Evolutionary conservation across 2,888 invertebrate species (phyloP), one percentile per base, ranked within the genome.

Genomic region (Beris morrisii): DNA sequence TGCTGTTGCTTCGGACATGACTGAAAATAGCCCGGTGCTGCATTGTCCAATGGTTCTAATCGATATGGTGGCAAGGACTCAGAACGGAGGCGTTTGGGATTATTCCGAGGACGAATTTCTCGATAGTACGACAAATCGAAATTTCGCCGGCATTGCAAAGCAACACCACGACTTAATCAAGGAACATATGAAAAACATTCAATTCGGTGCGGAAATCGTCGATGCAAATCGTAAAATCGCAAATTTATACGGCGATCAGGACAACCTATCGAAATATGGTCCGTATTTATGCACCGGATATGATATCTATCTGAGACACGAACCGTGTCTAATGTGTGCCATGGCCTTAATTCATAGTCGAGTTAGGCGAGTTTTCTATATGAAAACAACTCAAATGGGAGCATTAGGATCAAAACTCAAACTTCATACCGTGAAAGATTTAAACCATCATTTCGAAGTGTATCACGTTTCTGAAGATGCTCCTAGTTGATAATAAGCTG

Each of bases 311-410:
- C 77, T 92, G 50, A 85, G 90, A 0, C 84, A 85, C 68, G 97
- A 98, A 77, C 97, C 97, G 0, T 98, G 98, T 80, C 77, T 92
- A 1, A 93, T 97, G 90, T 98, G 98, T 81, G 84, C 94, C 0
- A 98, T 98, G 97, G 97, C 92, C 0, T 82, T 98, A 64, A 85
- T 96, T 0, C 97, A 98, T 79, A 93, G 95, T n/a, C 83, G 97
- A 69, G 88, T 87, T 0, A 87, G 87, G 63, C 84, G 92, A 67
- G 87, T 97, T 3, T 97, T 96, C 78, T 97, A 89, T 76, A 84
- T 86, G 5, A 75, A 82, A 0, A 83, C 84, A 67, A 57, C 79
- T 0, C 66, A 72, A 0, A 82, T 83, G 66, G 97, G 97, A 0
- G 92, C 88, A 0, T 78, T 97, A 0, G 86, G 86, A 0, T 88